Evolutionary conservation across 1,140 invertebrate genomes (phyloP).

Genomic region (Agrypnia vestita): DNA sequence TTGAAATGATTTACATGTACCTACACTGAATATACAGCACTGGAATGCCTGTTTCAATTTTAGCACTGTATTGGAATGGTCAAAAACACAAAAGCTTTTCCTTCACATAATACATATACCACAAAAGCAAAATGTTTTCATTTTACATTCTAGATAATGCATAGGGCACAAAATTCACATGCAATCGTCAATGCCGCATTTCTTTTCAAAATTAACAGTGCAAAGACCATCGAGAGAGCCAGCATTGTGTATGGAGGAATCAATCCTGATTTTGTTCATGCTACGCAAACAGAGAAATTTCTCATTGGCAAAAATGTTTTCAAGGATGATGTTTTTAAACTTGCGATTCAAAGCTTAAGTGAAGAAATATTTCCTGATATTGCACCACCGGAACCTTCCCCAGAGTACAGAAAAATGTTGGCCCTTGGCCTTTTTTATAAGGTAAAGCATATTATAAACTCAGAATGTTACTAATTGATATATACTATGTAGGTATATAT

Average conservation of each 20-base stretch:
- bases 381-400: constrained; percentile 77
- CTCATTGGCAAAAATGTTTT: constrained; percentile 74
- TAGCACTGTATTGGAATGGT: too few species aligned
- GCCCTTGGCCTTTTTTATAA: constrained; percentile 82
- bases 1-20: too few species aligned
- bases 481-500: too few species aligned
- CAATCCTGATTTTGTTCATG: constrained; percentile 79
- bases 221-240: constrained; percentile 71
- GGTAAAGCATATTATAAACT: constrained; percentile 66
- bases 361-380: constrained; percentile 78
- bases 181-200: constrained; percentile 85
- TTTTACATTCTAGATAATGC: constrained; percentile 76
- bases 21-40: too few species aligned
- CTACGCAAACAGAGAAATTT: constrained; percentile 77
- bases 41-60: too few species aligned
- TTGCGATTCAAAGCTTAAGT: constrained; percentile 74
- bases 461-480: too few species aligned
- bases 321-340: constrained; percentile 71
- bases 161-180: constrained; percentile 82
- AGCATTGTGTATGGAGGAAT: constrained; percentile 79
- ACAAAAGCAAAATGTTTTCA: too few species aligned
- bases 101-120: too few species aligned
- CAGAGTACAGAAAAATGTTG: constrained; percentile 78
- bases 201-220: constrained; percentile 75
- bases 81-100: too few species aligned